Conservation (phyloP, 1,140 invertebrate species). For the Zaprionus taronus region DNA sequence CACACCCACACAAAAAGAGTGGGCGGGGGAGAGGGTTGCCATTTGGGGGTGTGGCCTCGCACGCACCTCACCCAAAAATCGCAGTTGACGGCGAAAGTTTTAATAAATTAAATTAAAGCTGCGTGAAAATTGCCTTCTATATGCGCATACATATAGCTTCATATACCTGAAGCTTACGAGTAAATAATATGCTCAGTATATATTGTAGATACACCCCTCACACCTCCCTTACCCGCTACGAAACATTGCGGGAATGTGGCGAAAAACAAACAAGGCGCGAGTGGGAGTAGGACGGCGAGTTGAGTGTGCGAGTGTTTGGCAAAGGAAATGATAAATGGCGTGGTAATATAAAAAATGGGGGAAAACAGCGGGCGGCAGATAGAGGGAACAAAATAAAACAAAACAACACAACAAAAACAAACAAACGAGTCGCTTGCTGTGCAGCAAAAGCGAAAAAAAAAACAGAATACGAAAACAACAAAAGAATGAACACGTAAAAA, state of each 20-base stretch:
- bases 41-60: constrained; percentile 54
- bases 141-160: constrained; percentile 6
- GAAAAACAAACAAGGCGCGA: constrained; percentile 20
- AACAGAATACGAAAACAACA: constrained; percentile 39
- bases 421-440: constrained; percentile 48
- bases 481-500: constrained; percentile 42
- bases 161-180: constrained; percentile 60
- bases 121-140: constrained; percentile 70
- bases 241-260: constrained; percentile 2
- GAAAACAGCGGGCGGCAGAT: constrained; percentile 75
- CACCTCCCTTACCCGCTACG: background rate
- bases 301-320: constrained; percentile 63
- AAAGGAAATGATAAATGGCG: constrained; percentile 81
- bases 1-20: background rate
- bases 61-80: constrained; percentile 65
- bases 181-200: constrained; percentile 60
- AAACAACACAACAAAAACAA: constrained; percentile 51
- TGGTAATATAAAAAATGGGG: constrained; percentile 82
- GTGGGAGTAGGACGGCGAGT: background rate
- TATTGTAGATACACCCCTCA: constrained; percentile 10
- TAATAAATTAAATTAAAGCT: constrained; percentile 83
- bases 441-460: constrained; percentile 46
- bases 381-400: constrained; percentile 45
- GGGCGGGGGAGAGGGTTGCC: constrained; percentile 15
- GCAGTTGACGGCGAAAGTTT: constrained; percentile 58